Conservation (phyloP, 2,797 vertebrate genomes). For the Notamacropus eugenii region DNA sequence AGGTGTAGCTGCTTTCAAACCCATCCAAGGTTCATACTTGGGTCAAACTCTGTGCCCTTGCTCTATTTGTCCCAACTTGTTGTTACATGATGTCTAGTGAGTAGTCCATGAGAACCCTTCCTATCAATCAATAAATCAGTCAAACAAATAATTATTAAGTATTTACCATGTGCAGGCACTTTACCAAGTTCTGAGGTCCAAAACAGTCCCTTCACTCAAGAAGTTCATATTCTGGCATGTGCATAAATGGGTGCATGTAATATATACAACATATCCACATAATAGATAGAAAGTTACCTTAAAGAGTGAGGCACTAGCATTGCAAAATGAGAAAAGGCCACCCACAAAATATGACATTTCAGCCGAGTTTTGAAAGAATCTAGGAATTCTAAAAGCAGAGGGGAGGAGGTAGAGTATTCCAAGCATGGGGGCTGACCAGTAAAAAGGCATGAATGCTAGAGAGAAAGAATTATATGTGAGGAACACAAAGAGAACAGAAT, state of each 20-base stretch:
- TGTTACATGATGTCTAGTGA: neutral
- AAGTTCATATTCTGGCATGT: neutral
- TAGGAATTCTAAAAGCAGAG: neutral
- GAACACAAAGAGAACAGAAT: neutral
- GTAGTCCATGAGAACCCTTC: neutral
- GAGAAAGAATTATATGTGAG: neutral
- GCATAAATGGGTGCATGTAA: neutral
- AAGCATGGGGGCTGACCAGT: neutral
- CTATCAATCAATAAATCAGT: neutral
- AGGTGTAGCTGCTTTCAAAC: neutral
- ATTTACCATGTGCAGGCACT: neutral
- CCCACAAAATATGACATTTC: neutral
- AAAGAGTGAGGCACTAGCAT: neutral
- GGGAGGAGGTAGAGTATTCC: neutral
- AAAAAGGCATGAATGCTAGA: neutral
- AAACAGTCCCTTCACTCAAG: neutral
- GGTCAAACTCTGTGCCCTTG: neutral
- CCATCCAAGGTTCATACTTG: neutral
- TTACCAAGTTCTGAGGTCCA: neutral
- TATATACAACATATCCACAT: neutral
- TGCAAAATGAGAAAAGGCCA: neutral
- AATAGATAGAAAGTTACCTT: neutral
- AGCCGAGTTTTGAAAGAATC: neutral
- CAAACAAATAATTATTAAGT: neutral
- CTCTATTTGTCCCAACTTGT: neutral